phyloP scores from a whole-genome alignment of 2,888 invertebrate species.

The Dioctria linearis region DNA sequence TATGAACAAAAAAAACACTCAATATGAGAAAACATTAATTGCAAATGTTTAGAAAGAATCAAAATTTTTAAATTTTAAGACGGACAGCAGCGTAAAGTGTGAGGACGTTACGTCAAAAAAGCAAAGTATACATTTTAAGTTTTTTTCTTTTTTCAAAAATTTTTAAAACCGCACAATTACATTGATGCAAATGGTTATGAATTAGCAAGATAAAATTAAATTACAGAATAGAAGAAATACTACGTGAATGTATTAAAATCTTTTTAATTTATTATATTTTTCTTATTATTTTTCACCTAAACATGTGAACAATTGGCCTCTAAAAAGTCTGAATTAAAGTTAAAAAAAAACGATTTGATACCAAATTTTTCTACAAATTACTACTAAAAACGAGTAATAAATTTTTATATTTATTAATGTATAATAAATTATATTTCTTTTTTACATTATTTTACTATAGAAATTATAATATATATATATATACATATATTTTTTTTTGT shows the following conservation, averaged over 20 bases:
- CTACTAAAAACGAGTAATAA: conserved; percentile 29
- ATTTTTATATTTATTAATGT: conserved; percentile 43
- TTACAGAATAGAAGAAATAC: background rate
- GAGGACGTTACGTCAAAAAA: background rate
- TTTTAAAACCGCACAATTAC: background rate
- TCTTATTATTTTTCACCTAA: conserved; percentile 29
- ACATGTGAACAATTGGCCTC: conserved; percentile 60
- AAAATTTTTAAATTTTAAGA: conserved; percentile 40
- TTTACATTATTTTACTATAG: conserved; percentile 23
- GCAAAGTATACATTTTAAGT: background rate
- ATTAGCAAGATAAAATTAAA: background rate
- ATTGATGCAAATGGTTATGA: background rate
- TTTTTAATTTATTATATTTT: background rate
- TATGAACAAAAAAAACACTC: background rate
- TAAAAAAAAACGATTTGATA: conserved; percentile 59
- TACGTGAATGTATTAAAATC: conserved; percentile 15
- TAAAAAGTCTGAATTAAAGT: conserved; percentile 57
- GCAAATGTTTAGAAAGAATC: conserved; percentile 43
- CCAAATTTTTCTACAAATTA: conserved; percentile 60
- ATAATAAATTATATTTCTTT: conserved; percentile 46
- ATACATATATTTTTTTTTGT: conserved; percentile 46
- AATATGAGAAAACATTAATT: conserved; percentile 10
- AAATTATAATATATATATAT: conserved; percentile 33
- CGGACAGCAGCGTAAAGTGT: conserved; percentile 2
- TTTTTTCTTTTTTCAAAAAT: conserved; percentile 4